These are phyloP conservation scores for Ptilodon capucinus DNA, from an alignment of 2,888 invertebrate species.

Conservation along the genomic window DNA sequence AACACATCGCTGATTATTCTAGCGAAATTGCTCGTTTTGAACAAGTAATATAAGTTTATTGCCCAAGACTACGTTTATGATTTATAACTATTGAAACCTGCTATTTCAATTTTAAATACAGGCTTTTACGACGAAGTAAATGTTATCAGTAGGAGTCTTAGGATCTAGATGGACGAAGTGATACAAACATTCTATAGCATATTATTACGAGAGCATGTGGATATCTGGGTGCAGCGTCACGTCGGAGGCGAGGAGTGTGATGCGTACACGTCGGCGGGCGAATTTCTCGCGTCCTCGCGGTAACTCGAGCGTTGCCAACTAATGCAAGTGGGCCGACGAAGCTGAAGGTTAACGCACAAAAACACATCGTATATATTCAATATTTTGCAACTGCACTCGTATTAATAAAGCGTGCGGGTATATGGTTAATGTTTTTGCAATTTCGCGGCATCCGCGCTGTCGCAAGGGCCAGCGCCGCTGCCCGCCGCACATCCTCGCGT, in stretches of 20 bases:
- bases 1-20: not conserved
- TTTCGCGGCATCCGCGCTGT: slow-evolving; percentile 76
- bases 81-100: not conserved
- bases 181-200: not conserved
- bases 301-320: slow-evolving; percentile 73
- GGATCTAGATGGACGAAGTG: too few relatives aligned
- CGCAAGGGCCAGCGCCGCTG: slow-evolving; percentile 64
- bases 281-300: slow-evolving; percentile 67
- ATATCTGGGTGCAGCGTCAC: not conserved
- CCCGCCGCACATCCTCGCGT: slow-evolving; percentile 69
- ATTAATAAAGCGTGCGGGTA: slow-evolving; percentile 70
- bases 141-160: too few relatives aligned
- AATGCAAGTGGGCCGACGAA: slow-evolving; percentile 74
- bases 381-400: slow-evolving; percentile 77
- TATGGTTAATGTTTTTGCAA: slow-evolving; percentile 68
- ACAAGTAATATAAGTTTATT: not conserved
- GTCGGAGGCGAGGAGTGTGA: slow-evolving; percentile 1
- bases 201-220: not conserved
- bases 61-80: not conserved
- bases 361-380: slow-evolving; percentile 66
- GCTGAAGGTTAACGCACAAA: slow-evolving; percentile 76
- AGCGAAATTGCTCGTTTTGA: not conserved
- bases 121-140: not conserved
- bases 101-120: not conserved
- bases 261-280: slow-evolving; percentile 26